phyloP scores from a whole-genome alignment of 2,888 invertebrate genomes.

The Tetrapedia diversipes region DNA sequence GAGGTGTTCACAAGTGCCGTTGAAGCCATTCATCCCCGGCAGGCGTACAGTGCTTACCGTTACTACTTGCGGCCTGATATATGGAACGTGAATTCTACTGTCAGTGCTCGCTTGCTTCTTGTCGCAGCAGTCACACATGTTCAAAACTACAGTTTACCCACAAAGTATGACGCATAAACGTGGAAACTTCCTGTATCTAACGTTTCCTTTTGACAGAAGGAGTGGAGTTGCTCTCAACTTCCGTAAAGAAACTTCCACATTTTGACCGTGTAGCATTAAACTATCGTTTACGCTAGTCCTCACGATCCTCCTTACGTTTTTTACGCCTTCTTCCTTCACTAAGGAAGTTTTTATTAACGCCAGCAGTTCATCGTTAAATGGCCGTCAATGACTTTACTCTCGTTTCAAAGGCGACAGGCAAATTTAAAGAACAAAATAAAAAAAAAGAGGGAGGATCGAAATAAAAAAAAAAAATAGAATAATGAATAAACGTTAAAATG shows the following conservation, averaged over 20 bases:
- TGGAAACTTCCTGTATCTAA: constrained; percentile 16
- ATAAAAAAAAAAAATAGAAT: no score
- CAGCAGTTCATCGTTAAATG: no score
- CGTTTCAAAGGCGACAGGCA: no score
- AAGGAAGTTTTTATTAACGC: no score
- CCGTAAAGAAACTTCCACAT: not conserved
- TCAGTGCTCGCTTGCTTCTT: not conserved
- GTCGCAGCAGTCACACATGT: constrained; percentile 10
- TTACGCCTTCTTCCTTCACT: not conserved
- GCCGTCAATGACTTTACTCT: no score
- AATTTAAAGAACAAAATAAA: no score
- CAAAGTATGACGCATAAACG: constrained; percentile 3
- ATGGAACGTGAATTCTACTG: constrained; percentile 9
- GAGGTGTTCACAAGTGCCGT: not conserved
- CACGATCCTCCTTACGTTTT: no score
- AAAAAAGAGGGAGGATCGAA: no score
- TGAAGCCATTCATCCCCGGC: not conserved
- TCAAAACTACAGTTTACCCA: constrained; percentile 12
- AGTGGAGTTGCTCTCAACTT: not conserved
- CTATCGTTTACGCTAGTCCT: not conserved
- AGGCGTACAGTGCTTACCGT: not conserved
- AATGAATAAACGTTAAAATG: no score
- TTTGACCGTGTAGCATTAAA: not conserved
- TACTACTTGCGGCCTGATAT: constrained; percentile 34
- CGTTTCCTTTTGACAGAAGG: not conserved